These are phyloP conservation scores for Scophthalmus maximus DNA, from an alignment of 2,113 vertebrate species.

Conservation along the genomic window DNA sequence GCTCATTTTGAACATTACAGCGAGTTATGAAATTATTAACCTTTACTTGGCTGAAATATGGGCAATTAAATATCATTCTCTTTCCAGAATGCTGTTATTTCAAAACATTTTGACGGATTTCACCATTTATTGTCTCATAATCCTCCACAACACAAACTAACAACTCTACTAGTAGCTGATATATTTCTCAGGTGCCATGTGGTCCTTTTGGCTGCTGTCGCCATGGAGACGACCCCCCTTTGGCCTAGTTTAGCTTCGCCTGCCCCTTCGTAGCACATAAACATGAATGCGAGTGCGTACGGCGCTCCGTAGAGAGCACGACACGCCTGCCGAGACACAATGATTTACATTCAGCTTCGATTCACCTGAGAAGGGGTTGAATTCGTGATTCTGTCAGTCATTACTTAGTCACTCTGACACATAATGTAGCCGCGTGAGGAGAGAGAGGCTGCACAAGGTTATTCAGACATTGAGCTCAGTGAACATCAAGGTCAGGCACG, in stretches of 20 bases:
- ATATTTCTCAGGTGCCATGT: conserved; percentile 51
- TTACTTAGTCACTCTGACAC: neutral
- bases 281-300: conserved; percentile 37
- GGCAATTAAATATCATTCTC: too few relatives aligned
- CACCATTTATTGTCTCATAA: conserved; percentile 1
- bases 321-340: conserved; percentile 26
- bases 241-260: conserved; percentile 73
- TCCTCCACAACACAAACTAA: neutral
- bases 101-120: conserved; percentile 10
- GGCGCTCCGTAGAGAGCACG: conserved; percentile 18
- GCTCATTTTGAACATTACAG: neutral
- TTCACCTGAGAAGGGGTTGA: conserved; percentile 16
- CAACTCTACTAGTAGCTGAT: conserved; percentile 9
- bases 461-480: neutral
- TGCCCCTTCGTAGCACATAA: conserved; percentile 48
- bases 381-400: conserved; percentile 12
- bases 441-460: conserved; percentile 5
- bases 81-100: neutral
- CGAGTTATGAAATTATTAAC: too few relatives aligned
- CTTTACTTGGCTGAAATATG: too few relatives aligned
- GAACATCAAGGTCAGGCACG: neutral
- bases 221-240: conserved; percentile 74
- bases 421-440: neutral
- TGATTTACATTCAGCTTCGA: conserved; percentile 22
- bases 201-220: conserved; percentile 67